A percentile compares a stretch with the other conserved stretches of the same genome.
phyloP scores from a whole-genome alignment of 2,888 invertebrate genomes.

The Clistopyga incitator region DNA sequence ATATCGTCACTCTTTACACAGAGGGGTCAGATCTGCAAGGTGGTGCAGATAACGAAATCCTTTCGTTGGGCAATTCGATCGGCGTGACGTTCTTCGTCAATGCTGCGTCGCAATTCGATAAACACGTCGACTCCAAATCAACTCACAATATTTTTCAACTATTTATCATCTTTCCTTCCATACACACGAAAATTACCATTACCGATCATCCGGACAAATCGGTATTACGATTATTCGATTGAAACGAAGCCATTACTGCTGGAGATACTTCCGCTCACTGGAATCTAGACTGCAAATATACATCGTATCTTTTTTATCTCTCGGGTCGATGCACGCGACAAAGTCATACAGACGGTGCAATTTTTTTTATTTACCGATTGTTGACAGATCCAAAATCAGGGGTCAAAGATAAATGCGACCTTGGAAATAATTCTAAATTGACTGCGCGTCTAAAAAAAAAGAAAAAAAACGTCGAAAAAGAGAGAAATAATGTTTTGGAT shows the following conservation, averaged over 20 bases:
- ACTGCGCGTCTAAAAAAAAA: neutral
- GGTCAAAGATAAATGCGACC: conserved; percentile 1
- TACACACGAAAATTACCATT: neutral
- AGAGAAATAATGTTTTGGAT: neutral
- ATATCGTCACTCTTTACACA: conserved; percentile 46
- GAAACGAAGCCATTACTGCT: neutral
- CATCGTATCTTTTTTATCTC: conserved; percentile 48
- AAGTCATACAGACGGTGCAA: conserved; percentile 47
- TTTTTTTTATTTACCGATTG: conserved; percentile 3
- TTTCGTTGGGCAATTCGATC: conserved; percentile 13
- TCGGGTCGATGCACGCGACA: conserved; percentile 56
- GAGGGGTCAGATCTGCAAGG: conserved; percentile 49
- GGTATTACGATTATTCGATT: too few relatives aligned
- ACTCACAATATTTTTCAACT: too few relatives aligned
- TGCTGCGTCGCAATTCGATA: conserved; percentile 22
- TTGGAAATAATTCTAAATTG: neutral
- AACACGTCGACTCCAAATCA: too few relatives aligned
- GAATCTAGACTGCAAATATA: conserved; percentile 30
- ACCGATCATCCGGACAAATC: neutral
- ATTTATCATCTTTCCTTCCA: neutral
- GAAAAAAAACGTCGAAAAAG: neutral
- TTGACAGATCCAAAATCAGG: conserved; percentile 2
- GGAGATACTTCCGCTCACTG: conserved; percentile 11
- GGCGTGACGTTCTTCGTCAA: conserved; percentile 27
- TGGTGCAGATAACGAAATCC: conserved; percentile 52